Evolutionary conservation across 2,113 vertebrate genomes (phyloP), one percentile per base, ranked within the genome.

Genomic region (Desmodus rotundus): DNA sequence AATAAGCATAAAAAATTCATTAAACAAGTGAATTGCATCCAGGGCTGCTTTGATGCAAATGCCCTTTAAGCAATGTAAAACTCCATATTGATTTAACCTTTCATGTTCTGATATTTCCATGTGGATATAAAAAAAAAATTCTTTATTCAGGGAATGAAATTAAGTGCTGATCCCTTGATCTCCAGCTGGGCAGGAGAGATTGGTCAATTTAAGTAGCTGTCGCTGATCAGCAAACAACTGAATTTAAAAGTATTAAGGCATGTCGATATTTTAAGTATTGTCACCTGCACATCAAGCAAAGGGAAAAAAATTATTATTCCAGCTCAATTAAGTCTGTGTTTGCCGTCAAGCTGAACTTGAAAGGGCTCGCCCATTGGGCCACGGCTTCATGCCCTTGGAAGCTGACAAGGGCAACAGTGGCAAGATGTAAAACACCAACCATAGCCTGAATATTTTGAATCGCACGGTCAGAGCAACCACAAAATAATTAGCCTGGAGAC

Each of bases 1-100:
- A 99, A 99, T 99, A 99, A 99, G 99, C 99, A 99, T 99, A 99
- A 99, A 99, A 99, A 99, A 99, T 99, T 99, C 99, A 99, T 99
- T 99, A 99, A 99, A 99, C 99, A 99, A 99, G 98, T 99, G 98
- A 99, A 99, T 99, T 99, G 98, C 98, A 98, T 99, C 99, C 98
- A 98, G 98, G 97, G 97, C 98, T 98, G 98, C 98, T 99, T 99
- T 98, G 98, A 99, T 99, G 98, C 98, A 99, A 98, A 99, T 98
- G 98, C 98, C 99, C 99, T 99, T 99, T 99, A 99, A 99, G 99
- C 98, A 99, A 99, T 99, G 99, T 98, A 98, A 98, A 98, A 98
- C 98, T 98, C 98, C 98, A 98, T 99, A 99, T 99, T 99, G 99
- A 99, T 99, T 99, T 99, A 99, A 99, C 99, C 99, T 99, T 99